These are phyloP conservation scores for Poecile montanus DNA, from an alignment of 2,797 vertebrate genomes.

Conservation along the genomic window DNA sequence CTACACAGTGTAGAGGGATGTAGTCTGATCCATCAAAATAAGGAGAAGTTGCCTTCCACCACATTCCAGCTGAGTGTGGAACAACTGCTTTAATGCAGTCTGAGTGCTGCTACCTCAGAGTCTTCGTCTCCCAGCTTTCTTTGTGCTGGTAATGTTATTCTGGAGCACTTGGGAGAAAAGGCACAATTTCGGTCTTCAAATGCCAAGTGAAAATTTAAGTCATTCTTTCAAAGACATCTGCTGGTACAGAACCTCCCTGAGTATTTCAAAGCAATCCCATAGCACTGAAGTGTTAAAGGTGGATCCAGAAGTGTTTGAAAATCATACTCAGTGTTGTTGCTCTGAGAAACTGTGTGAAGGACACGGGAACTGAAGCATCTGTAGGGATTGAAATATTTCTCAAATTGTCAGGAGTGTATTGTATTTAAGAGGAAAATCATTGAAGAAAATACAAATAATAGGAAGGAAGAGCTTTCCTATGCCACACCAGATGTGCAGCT, in stretches of 20 bases:
- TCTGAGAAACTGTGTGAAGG: neutral
- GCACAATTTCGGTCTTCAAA: neutral
- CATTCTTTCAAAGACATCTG: neutral
- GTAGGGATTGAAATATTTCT: neutral
- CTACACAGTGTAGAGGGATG: neutral
- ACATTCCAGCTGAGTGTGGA: neutral
- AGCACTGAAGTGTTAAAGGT: neutral
- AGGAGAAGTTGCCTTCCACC: neutral
- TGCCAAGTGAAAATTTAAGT: neutral
- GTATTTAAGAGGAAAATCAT: neutral
- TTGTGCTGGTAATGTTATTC: neutral
- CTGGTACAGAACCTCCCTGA: neutral
- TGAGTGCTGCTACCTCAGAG: neutral
- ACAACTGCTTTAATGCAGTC: neutral
- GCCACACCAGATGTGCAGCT: neutral
- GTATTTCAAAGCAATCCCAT: neutral
- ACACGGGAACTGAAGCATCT: neutral
- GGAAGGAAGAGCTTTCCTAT: neutral
- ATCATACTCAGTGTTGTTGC: neutral
- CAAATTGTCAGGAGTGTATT: neutral
- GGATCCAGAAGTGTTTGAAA: neutral
- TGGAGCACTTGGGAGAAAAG: neutral
- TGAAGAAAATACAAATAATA: neutral
- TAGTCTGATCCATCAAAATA: neutral
- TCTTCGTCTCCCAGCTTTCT: neutral